Percentiles rank a stretch among this genome's conserved stretches.
These are phyloP conservation scores for Rhagoletis pomonella DNA, from an alignment of 1,140 invertebrate genomes.

Conservation along the genomic window DNA sequence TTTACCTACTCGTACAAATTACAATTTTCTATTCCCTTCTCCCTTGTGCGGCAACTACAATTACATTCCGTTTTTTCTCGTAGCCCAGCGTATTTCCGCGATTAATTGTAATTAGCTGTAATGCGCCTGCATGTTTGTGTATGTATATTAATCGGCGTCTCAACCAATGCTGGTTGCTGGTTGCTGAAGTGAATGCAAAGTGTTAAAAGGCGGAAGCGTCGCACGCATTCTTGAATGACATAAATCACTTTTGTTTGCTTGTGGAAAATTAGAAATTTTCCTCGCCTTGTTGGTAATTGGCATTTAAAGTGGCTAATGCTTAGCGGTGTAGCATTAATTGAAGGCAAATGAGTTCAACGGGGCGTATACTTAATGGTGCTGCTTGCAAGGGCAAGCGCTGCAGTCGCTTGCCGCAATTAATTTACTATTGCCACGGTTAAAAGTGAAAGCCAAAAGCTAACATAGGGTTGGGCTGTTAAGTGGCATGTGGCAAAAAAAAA, in stretches of 20 bases:
- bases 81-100: not conserved
- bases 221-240: slow-evolving; percentile 48
- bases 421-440: not conserved
- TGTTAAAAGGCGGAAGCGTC: slow-evolving; percentile 39
- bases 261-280: not conserved
- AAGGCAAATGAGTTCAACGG: slow-evolving; percentile 15
- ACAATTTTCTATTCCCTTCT: not conserved
- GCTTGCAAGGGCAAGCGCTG: slow-evolving; percentile 19
- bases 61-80: not conserved
- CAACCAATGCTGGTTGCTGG: not conserved
- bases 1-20: not conserved
- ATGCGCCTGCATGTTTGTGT: slow-evolving; percentile 10
- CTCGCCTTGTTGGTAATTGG: slow-evolving; percentile 8
- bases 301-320: slow-evolving; percentile 37
- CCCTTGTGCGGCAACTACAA: too few species aligned
- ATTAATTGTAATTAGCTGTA: slow-evolving; percentile 36
- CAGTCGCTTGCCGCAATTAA: not conserved
- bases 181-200: not conserved
- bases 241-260: slow-evolving; percentile 27
- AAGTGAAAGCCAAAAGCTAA: not conserved
- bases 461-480: not conserved
- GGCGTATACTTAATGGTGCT: slow-evolving; percentile 35
- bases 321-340: slow-evolving; percentile 34
- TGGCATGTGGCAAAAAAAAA: not conserved
- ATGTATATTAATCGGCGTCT: slow-evolving; percentile 28